Evolutionary conservation across 2,888 invertebrate genomes (phyloP).

Genomic region (Physocephala rufipes): DNA sequence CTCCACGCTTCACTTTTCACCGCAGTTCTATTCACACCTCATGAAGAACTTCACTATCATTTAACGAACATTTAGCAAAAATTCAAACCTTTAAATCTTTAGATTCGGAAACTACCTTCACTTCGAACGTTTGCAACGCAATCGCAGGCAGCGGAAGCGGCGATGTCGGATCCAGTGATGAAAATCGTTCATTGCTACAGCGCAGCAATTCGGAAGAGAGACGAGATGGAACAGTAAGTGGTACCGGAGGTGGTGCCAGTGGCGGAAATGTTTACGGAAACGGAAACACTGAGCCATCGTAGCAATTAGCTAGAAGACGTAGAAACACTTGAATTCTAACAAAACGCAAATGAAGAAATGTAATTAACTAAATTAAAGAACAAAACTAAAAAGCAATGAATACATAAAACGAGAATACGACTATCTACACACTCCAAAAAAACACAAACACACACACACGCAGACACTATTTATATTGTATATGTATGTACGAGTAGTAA

Average conservation of each 20-base stretch:
- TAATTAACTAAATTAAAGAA: conserved; percentile 39
- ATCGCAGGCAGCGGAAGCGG: conserved; percentile 50
- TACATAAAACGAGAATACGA: conserved; percentile 34
- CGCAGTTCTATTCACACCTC: too few species aligned
- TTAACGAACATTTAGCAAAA: too few species aligned
- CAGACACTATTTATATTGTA: conserved; percentile 35
- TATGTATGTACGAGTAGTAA: conserved; percentile 25
- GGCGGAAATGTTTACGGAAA: too few species aligned
- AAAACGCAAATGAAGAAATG: conserved; percentile 13
- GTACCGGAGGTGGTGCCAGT: conserved; percentile 12
- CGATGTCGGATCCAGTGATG: conserved; percentile 60
- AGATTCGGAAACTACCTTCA: conserved; percentile 66
- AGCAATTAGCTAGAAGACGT: conserved; percentile 56
- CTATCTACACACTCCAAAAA: conserved; percentile 31
- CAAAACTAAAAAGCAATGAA: conserved; percentile 45
- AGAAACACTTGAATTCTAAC: conserved; percentile 29
- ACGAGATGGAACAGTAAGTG: conserved; percentile 41
- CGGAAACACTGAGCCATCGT: conserved; percentile 56
- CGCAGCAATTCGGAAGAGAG: conserved; percentile 56
- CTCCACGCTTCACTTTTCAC: too few species aligned
- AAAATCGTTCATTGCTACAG: conserved; percentile 63
- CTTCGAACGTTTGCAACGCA: conserved; percentile 56
- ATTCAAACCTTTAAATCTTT: conserved; percentile 29
- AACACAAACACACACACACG: conserved; percentile 30
- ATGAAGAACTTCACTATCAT: too few species aligned